Base-by-base conservation (phyloP, 2,888 invertebrate species). In the Tetranychus truncatus region DNA sequence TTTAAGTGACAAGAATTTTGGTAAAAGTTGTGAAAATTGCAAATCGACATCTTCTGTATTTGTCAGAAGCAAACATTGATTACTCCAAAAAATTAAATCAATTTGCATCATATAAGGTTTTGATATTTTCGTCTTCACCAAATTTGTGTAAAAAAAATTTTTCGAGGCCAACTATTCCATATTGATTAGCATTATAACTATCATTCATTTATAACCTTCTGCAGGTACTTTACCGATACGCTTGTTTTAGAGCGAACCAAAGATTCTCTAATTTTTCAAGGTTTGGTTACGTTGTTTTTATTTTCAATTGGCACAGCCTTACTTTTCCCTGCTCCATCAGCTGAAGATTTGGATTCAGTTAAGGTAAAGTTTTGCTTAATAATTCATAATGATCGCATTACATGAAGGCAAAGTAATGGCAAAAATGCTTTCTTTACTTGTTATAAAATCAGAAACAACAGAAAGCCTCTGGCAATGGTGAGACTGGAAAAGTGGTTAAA, bases 261-360 rank as follows among this genome's bases (percentile, higher is more conserved):
- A 34, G 45, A 76, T 15, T 75, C 75, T 18, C 66, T 74, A 55
- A 69, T 76, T 69, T 20, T 75, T 65, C 76, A 76, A 73, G 76
- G 73, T 46, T 73, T 73, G 21, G 69, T 75, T 11, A 73, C 76
- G 6, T 73, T 75, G 34, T 20, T 73, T n/a, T 69, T 76, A 9
- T 76, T 76, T 44, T 6, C 73, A 1, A 21, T 75, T 44, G 76
- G 76, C 34, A 69, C 75, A 11, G 45, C 46, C 5, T 55, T 76
- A 15, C 44, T 75, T 34, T 76, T 75, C 11, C 76, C 76, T 9
- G 76, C 76, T 11, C 69, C 69, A 20, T 69, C 69, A 21, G 69
- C 69, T 18, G 69, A 21, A 20, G 69, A 69, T 1, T 11, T 69
- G 5, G 69, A 69, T 20, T 20, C 20, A 69, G 34, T 20, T 6